These are phyloP conservation scores for Toxonevra muliebris DNA, from an alignment of 2,888 invertebrate species.

Conservation along the genomic window DNA sequence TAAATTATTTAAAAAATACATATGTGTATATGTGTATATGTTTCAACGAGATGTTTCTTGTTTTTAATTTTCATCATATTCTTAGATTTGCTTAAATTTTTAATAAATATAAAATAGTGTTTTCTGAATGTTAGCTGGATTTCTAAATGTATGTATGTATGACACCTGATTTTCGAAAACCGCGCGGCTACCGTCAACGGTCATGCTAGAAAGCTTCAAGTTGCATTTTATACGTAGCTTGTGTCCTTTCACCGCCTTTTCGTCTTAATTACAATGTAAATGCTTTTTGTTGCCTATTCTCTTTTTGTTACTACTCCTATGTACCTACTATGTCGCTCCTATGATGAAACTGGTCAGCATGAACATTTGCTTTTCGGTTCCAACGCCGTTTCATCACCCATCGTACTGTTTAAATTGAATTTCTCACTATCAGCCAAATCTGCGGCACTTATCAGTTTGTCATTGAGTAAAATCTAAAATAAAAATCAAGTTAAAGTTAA, in stretches of 20 bases:
- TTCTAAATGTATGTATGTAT: slow-evolving; percentile 14
- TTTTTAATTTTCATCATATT: too few species aligned
- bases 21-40: slow-evolving; percentile 2
- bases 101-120: slow-evolving; percentile 5
- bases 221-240: too few species aligned
- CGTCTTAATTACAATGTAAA: background rate
- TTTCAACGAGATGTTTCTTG: background rate
- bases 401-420: slow-evolving; percentile 71
- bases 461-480: slow-evolving; percentile 79
- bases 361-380: slow-evolving; percentile 60
- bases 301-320: background rate
- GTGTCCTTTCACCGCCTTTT: background rate
- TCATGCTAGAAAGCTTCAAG: too few species aligned
- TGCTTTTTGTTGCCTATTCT: background rate
- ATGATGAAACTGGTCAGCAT: slow-evolving; percentile 52
- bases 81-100: background rate
- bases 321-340: background rate
- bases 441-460: slow-evolving; percentile 76
- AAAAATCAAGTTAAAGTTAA: slow-evolving; percentile 2
- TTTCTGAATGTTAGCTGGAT: background rate
- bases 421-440: slow-evolving; percentile 76
- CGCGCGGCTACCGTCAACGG: background rate
- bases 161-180: background rate
- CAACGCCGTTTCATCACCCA: slow-evolving; percentile 46
- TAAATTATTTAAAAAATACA: slow-evolving; percentile 7